Base-by-base conservation (phyloP, 2,888 invertebrate species). In the Protophormia terraenovae region DNA sequence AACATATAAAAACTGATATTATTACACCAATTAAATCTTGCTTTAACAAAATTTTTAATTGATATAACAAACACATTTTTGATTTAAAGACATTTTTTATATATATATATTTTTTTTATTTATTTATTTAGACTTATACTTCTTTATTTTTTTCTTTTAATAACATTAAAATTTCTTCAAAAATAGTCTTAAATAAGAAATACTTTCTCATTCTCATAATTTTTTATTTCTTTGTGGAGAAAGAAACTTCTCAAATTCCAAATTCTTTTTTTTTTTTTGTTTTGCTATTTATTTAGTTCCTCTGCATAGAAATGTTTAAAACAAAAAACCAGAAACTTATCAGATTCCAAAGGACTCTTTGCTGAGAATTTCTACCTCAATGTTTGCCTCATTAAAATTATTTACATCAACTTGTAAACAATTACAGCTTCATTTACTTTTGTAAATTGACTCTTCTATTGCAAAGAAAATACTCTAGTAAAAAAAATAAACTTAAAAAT, bases 381-480 rank as follows among this genome's bases (percentile, higher is more conserved):
- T 53, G 14, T 69, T 71, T 71, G 35, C 24, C 24, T 55, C 55
- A 71, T 71, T 71, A 71, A 71, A 71, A 55, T 71, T 55, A 55
- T 38, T 35, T 55, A 22, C 67, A 16, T 72, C 27, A 16, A 16
- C 27, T 58, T 29, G 29, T 27, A 27, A 58, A 58, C 29, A 29
- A 29, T 16, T 72, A 29, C 45, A 47, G 32, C 35, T 62, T 47
- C 62, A 60, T 73, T 73, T 35, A 32, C 32, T 60, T 71, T 73
- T 62, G 41, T 29, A 58, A 45, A 58, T 45, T 58, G n/a, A 53
- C 10, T 58, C 29, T 32, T 35, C 14, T 3, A 27, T 69, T 35
- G 32, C 32, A 1, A 19, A n/a, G 16, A 16, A 71, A 55, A 38
- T n/a, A n/a, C 10, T 14, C 3, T 19, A 0, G 7, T 22, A 19